Conservation (phyloP, 2,113 vertebrate species). For the Cebidichthys violaceus region DNA sequence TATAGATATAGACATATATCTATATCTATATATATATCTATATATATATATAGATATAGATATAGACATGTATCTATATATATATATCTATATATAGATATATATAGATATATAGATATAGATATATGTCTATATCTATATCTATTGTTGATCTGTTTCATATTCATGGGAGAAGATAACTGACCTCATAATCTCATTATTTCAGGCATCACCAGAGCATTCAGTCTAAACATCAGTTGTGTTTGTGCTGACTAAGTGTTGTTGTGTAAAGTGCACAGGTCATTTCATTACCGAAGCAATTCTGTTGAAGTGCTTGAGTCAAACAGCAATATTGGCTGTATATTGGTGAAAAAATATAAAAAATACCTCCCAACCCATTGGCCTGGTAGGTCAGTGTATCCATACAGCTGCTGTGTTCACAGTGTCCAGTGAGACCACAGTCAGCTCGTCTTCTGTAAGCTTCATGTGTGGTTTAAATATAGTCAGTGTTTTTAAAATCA, state of each 20-base stretch:
- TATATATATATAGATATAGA: not conserved
- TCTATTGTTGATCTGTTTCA: slow-evolving; percentile 24
- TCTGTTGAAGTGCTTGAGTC: slow-evolving; percentile 70
- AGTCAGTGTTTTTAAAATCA: not conserved
- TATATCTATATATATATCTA: too few relatives aligned
- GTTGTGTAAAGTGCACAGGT: slow-evolving; percentile 46
- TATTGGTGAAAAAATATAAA: slow-evolving; percentile 43
- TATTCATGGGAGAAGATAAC: slow-evolving; percentile 43
- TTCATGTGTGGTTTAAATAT: slow-evolving; percentile 7
- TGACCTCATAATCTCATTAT: slow-evolving; percentile 53
- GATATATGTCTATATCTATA: too few relatives aligned
- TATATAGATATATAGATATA: not conserved
- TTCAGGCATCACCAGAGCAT: not conserved
- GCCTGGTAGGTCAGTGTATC: slow-evolving; percentile 62
- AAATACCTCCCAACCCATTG: slow-evolving; percentile 25
- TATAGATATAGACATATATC: not conserved
- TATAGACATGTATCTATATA: too few relatives aligned
- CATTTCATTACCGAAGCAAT: slow-evolving; percentile 67
- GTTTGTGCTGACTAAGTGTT: slow-evolving; percentile 63
- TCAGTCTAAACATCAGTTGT: slow-evolving; percentile 24
- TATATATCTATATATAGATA: not conserved
- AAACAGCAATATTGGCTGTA: slow-evolving; percentile 68
- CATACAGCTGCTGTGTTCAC: slow-evolving; percentile 52
- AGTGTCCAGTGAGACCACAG: slow-evolving; percentile 25
- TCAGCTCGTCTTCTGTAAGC: slow-evolving; percentile 26